Evolutionary conservation across 2,113 vertebrate genomes (phyloP).

Genomic region (Muntiacus reevesi): DNA sequence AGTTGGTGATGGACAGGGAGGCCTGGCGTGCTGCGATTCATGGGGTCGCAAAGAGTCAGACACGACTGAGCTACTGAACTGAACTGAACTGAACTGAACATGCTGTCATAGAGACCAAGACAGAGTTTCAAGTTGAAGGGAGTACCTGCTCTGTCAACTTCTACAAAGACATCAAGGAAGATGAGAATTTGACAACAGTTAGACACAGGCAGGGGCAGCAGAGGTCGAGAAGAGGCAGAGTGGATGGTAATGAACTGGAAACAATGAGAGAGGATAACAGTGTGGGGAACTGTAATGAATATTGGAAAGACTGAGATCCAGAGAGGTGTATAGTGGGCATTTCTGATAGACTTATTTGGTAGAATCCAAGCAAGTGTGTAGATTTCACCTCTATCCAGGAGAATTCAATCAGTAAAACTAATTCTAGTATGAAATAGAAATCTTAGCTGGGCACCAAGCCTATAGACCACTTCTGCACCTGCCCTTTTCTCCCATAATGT

Average conservation of each 20-base stretch:
- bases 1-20: no score
- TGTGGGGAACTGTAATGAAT: not conserved
- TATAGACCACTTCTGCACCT: not conserved
- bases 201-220: not conserved
- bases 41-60: no score
- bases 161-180: not conserved
- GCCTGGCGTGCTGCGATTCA: no score
- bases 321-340: not conserved
- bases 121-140: not conserved
- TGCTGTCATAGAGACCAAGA: not conserved
- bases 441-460: not conserved
- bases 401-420: constrained; percentile 19
- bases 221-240: not conserved
- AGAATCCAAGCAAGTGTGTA: not conserved
- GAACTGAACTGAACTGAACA: no score
- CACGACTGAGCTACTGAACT: no score
- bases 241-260: not conserved
- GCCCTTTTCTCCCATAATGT: not conserved
- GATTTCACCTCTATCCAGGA: not conserved
- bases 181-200: not conserved
- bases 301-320: not conserved
- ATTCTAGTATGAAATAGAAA: not conserved
- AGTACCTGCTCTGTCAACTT: not conserved
- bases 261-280: not conserved
- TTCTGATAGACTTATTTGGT: not conserved